phyloP scores from a whole-genome alignment of 2,797 vertebrate genomes.

The Hyperoplus immaculatus region DNA sequence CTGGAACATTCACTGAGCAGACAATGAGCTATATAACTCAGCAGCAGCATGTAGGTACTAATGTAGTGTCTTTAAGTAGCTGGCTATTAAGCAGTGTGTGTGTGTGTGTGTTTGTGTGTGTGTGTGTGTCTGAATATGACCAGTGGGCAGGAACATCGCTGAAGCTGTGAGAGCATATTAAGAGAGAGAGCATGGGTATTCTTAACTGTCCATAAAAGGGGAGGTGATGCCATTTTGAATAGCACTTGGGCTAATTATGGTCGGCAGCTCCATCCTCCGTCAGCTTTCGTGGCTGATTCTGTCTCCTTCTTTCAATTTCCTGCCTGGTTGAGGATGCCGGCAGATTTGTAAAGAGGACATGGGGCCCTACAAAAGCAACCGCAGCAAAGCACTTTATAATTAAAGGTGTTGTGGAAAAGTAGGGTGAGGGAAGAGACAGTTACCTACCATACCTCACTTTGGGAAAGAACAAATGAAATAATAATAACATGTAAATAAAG shows the following conservation, averaged over 20 bases:
- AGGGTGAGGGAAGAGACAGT: conserved; percentile 29
- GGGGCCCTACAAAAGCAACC: conserved; percentile 28
- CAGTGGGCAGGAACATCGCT: conserved; percentile 68
- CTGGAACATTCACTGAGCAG: conserved; percentile 16
- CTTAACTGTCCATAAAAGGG: conserved; percentile 78
- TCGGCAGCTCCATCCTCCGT: conserved; percentile 70
- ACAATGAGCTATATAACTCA: conserved; percentile 38
- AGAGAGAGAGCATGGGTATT: conserved; percentile 58
- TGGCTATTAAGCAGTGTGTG: conserved; percentile 63
- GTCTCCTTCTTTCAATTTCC: conserved; percentile 82
- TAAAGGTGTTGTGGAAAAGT: conserved; percentile 70
- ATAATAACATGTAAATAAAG: conserved; percentile 12
- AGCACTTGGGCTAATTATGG: conserved; percentile 79
- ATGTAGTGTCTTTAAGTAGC: conserved; percentile 63
- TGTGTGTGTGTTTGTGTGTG: conserved; percentile 37
- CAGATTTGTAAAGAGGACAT: conserved; percentile 51
- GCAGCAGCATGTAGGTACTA: conserved; percentile 29
- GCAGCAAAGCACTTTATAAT: conserved; percentile 70
- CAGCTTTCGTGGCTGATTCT: conserved; percentile 66
- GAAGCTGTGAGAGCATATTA: conserved; percentile 73
- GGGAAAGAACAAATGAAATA: conserved; percentile 16
- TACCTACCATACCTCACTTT: conserved; percentile 14
- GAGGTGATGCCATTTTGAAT: conserved; percentile 73
- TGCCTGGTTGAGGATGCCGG: conserved; percentile 77
- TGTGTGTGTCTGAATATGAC: conserved; percentile 63